Evolutionary conservation across 1,140 invertebrate species (phyloP).

Genomic region (Neodiprion fabricii): DNA sequence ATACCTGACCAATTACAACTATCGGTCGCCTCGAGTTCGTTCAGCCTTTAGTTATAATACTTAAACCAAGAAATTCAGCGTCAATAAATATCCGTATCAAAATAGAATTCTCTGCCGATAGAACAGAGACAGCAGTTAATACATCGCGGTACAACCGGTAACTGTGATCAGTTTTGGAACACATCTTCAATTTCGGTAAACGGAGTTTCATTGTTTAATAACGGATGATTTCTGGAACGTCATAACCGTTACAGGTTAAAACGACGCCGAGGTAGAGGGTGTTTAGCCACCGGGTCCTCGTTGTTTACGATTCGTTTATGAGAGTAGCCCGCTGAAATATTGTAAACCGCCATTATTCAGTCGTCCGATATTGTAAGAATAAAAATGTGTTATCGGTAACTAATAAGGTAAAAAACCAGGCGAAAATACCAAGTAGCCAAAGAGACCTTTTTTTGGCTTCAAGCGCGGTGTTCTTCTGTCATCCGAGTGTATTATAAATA

Average conservation of each 20-base stretch:
- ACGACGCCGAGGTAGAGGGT: neutral
- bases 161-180: too few relatives aligned
- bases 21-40: neutral
- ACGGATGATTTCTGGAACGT: neutral
- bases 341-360: neutral
- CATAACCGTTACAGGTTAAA: neutral
- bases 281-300: neutral
- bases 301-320: neutral
- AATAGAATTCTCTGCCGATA: too few relatives aligned
- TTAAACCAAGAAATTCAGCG: too few relatives aligned
- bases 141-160: too few relatives aligned
- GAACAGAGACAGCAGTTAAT: too few relatives aligned
- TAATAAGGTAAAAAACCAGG: neutral
- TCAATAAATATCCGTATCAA: too few relatives aligned
- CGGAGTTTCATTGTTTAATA: too few relatives aligned
- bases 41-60: neutral
- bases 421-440: too few relatives aligned
- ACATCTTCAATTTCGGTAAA: too few relatives aligned
- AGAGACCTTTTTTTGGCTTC: neutral
- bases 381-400: neutral
- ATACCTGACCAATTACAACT: neutral
- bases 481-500: neutral
- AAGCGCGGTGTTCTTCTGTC: neutral
- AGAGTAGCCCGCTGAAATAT: neutral
- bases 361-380: neutral